phyloP scores from a whole-genome alignment of 2,113 vertebrate species.

The Rhadina sibilatrix region DNA sequence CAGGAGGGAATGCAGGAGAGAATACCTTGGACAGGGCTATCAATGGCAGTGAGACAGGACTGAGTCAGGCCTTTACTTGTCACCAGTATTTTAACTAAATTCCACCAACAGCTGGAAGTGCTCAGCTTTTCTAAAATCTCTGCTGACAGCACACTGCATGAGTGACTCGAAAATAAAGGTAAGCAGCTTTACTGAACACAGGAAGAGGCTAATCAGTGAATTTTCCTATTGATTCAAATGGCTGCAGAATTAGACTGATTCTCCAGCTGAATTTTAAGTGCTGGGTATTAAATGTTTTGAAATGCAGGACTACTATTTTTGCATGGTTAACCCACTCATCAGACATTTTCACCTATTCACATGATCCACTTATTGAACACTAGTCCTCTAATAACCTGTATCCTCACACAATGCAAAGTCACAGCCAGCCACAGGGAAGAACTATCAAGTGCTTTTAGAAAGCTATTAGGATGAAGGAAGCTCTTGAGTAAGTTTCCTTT shows the following conservation, averaged over 20 bases:
- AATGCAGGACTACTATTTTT: background rate
- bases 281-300: background rate
- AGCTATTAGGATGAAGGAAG: background rate
- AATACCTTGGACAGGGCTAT: background rate
- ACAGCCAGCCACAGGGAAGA: background rate
- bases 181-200: slow-evolving; percentile 7
- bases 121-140: background rate
- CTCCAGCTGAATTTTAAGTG: background rate
- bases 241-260: background rate
- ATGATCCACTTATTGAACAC: background rate
- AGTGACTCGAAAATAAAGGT: slow-evolving; percentile 10
- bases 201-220: slow-evolving; percentile 19
- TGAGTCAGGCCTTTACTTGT: background rate
- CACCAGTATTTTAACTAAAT: background rate
- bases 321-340: background rate
- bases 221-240: slow-evolving; percentile 1
- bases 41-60: background rate
- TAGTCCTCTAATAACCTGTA: background rate
- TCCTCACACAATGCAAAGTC: background rate
- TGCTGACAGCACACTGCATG: background rate
- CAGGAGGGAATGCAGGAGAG: background rate
- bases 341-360: background rate
- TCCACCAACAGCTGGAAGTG: background rate
- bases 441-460: background rate
- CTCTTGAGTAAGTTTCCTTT: background rate